Evolutionary conservation across 2,888 invertebrate genomes (phyloP).

Genomic region (Agrilus cyanescens): DNA sequence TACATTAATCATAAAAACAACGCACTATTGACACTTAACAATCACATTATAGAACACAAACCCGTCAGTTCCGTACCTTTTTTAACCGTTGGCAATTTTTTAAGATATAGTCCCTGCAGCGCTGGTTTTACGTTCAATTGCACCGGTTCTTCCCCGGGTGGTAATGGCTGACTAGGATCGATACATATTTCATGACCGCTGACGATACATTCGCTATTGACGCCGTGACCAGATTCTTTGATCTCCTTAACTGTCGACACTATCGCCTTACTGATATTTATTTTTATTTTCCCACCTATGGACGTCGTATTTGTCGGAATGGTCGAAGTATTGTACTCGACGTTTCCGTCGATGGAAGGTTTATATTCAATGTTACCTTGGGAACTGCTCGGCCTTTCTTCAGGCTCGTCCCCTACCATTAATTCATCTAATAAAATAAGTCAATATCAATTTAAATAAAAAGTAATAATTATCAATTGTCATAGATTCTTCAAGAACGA

Average conservation of each 20-base stretch:
- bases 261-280: slow-evolving; percentile 67
- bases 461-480: no score
- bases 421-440: slow-evolving; percentile 28
- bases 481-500: no score
- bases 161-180: slow-evolving; percentile 40
- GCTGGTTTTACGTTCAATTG: slow-evolving; percentile 52
- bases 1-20: no score
- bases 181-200: slow-evolving; percentile 11
- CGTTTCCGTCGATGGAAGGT: slow-evolving; percentile 63
- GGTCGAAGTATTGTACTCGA: slow-evolving; percentile 38
- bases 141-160: slow-evolving; percentile 43
- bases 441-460: no score
- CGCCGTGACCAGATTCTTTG: slow-evolving; percentile 16
- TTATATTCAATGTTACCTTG: no score
- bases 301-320: slow-evolving; percentile 24
- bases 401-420: slow-evolving; percentile 36
- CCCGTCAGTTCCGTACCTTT: slow-evolving; percentile 75
- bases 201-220: slow-evolving; percentile 5
- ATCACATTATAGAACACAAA: slow-evolving; percentile 76
- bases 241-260: slow-evolving; percentile 37
- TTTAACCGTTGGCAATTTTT: slow-evolving; percentile 56
- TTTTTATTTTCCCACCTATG: slow-evolving; percentile 54
- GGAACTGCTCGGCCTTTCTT: slow-evolving; percentile 13
- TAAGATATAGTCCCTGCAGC: slow-evolving; percentile 52
- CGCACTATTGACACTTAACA: neutral